Conservation (phyloP, 2,113 vertebrate genomes). For the Pygoscelis adeliae region DNA sequence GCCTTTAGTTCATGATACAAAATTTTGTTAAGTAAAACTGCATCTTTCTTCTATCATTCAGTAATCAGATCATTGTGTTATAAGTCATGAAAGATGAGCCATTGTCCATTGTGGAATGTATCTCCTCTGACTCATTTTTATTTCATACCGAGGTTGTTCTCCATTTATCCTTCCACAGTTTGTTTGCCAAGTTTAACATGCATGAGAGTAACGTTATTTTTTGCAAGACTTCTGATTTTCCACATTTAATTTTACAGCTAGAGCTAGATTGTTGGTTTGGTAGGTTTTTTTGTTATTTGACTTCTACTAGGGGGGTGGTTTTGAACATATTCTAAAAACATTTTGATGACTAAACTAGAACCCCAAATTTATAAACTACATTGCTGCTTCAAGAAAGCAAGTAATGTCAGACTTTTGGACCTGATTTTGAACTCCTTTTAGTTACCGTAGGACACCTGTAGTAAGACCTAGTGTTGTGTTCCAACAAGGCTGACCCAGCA, state of each 20-base stretch:
- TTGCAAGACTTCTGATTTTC: slow-evolving; percentile 50
- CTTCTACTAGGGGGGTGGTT: not conserved
- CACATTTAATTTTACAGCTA: slow-evolving; percentile 30
- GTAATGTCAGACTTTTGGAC: not conserved
- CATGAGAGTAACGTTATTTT: slow-evolving; percentile 56
- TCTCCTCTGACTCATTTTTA: slow-evolving; percentile 27
- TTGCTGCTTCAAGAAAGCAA: not conserved
- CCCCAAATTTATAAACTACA: not conserved
- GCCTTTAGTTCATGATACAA: not conserved
- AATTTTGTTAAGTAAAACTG: slow-evolving; percentile 59
- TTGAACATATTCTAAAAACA: slow-evolving; percentile 1
- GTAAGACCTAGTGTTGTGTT: not conserved
- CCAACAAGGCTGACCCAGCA: not conserved
- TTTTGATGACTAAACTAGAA: not conserved
- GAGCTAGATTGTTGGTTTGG: slow-evolving; percentile 20
- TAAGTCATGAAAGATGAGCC: slow-evolving; percentile 55
- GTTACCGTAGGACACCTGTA: not conserved
- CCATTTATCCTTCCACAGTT: slow-evolving; percentile 54
- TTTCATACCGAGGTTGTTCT: slow-evolving; percentile 54
- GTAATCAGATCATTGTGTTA: slow-evolving; percentile 59
- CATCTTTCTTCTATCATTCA: slow-evolving; percentile 76
- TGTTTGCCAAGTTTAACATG: slow-evolving; percentile 64
- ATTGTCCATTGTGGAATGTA: slow-evolving; percentile 55
- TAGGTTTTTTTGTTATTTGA: not conserved
- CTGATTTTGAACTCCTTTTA: not conserved